Evolutionary conservation across 37 sponge, comb jelly and placozoan species (phyloP).

Genomic region (Tethya wilhelma): DNA sequence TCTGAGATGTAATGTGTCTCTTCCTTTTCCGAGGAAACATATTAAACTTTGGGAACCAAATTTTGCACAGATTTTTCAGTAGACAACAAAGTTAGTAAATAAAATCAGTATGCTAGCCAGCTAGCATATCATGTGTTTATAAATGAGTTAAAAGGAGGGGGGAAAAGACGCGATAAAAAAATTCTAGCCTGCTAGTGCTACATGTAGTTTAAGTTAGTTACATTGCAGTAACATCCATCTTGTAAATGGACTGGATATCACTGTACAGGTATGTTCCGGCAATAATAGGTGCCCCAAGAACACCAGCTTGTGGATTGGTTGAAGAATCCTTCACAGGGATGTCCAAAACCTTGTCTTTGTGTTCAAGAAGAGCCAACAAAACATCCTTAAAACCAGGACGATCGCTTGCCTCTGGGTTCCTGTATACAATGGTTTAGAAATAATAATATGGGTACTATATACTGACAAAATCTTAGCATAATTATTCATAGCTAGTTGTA

Average conservation of each 20-base stretch:
- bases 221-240: too few species aligned
- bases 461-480: too few species aligned
- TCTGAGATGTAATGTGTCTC: background rate
- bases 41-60: background rate
- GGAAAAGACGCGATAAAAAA: too few species aligned
- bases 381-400: conserved; percentile 9
- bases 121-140: too few species aligned
- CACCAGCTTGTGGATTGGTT: background rate
- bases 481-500: too few species aligned
- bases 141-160: too few species aligned
- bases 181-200: too few species aligned
- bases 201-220: too few species aligned
- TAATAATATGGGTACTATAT: background rate
- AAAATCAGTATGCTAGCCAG: background rate
- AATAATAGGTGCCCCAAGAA: conserved; percentile 8
- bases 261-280: conserved; percentile 21
- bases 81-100: too few species aligned
- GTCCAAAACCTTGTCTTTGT: background rate
- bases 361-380: background rate
- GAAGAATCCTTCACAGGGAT: conserved; percentile 5
- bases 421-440: background rate
- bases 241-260: conserved; percentile 16
- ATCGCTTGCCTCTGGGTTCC: conserved; percentile 10
- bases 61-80: too few species aligned
- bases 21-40: background rate